These are phyloP conservation scores for Heterotilapia buettikoferi DNA, from an alignment of 2,113 vertebrate genomes.

Conservation along the genomic window DNA sequence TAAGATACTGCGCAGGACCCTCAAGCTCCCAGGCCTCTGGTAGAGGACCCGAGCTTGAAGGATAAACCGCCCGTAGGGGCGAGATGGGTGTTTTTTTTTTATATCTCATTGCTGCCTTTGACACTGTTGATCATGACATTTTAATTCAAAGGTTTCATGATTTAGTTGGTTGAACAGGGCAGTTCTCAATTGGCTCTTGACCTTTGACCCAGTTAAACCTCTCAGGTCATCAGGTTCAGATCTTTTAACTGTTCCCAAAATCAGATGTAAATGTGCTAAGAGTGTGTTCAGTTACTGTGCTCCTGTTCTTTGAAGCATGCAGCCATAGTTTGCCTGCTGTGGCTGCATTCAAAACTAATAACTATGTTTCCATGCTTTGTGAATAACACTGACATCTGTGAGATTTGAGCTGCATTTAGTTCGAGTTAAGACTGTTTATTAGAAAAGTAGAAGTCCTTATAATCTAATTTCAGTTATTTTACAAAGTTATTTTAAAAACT, in stretches of 20 bases:
- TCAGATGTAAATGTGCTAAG: rapidly evolving
- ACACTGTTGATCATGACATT: rapidly evolving
- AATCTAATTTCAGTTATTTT: not conserved
- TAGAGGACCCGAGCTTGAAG: too few species aligned
- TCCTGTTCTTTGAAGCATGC: not conserved
- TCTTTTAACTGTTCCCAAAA: rapidly evolving
- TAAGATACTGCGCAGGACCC: too few species aligned
- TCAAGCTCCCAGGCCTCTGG: too few species aligned
- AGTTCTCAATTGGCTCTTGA: rapidly evolving
- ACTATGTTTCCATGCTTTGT: not conserved
- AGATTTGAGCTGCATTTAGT: not conserved
- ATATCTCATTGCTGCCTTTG: not conserved
- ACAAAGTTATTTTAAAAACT: rapidly evolving
- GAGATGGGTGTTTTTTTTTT: too few species aligned
- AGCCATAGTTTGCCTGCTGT: not conserved
- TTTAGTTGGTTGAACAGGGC: rapidly evolving
- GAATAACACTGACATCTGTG: rapidly evolving
- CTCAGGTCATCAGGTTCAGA: not conserved
- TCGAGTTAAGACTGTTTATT: rapidly evolving
- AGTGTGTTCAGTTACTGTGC: not conserved
- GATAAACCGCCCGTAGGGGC: too few species aligned
- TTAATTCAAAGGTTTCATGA: not conserved
- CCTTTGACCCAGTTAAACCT: not conserved
- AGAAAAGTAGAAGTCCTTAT: not conserved
- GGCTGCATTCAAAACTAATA: rapidly evolving